Base-by-base conservation (phyloP, 2,888 invertebrate species). In the Apoda limacodes region DNA sequence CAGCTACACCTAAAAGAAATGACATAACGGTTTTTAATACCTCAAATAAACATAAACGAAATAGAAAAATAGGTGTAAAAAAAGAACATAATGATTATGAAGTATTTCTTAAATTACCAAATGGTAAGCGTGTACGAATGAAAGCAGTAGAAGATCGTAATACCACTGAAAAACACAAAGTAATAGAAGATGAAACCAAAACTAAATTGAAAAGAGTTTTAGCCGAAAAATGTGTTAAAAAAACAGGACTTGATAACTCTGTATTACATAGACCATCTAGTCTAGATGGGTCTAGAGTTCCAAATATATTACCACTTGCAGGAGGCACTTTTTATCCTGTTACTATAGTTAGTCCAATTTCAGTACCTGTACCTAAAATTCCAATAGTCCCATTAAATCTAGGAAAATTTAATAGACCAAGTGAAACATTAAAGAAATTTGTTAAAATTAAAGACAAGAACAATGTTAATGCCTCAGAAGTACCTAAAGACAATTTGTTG, bases 51-150 rank as follows among this genome's bases (percentile, higher is more conserved):
- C 47, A 56, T 0, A 34, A 26, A 0, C 34, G 48, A 39, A 37
- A 48, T 34, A 23, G 24, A 14, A 21, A 42, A 2, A 39, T 43
- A 22, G 17, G 38, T 9, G 31, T 34, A 15, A 49, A 40, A 3
- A 54, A 52, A 1, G 60, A 66, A 1, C 7, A 7, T 17, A 7
- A 7, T 17, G 63, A 69, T 36, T 70, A 65, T 14, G 76, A 78
- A 50, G 74, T 78, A 0, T 62, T 71, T 2, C 64, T 78, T 0
- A 76, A 67, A 46, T 35, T 76, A 1, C 78, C 78, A 0, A 67
- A 53, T 2, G 76, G 74, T 0, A 74, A 65, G 22, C 56, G 64
- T 30, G 63, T 80, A 0, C 60, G 57, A 36, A 67, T 76, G 62
- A 61, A 63, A 32, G 51, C 66, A 0, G 60, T 64, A 0, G 69